Percentiles rank a stretch among this genome's conserved stretches.
These are phyloP conservation scores for Saccopteryx leptura DNA, from an alignment of 2,113 vertebrate species.

Conservation along the genomic window DNA sequence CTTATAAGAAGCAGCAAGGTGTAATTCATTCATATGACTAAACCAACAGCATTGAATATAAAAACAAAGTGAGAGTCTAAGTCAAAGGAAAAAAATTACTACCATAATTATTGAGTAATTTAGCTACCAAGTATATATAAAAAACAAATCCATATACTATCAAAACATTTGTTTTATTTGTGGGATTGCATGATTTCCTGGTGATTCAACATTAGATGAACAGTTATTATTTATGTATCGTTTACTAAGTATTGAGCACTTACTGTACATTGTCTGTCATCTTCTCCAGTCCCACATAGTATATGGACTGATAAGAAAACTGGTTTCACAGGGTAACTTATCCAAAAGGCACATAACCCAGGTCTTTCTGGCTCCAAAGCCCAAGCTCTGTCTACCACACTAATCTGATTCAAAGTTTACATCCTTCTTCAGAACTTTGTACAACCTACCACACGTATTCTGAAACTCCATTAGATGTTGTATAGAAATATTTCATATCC, in stretches of 20 bases:
- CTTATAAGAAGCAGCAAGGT: conserved; percentile 15
- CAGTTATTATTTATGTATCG: conserved; percentile 17
- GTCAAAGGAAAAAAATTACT: conserved; percentile 49
- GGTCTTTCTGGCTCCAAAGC: background rate
- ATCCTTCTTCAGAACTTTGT: conserved; percentile 20
- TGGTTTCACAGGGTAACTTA: background rate
- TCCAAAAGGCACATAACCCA: background rate
- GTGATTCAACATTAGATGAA: background rate
- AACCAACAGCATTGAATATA: conserved; percentile 17
- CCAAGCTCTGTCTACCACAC: background rate
- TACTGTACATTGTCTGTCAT: background rate
- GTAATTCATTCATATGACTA: conserved; percentile 54
- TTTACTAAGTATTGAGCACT: background rate
- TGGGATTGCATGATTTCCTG: conserved; percentile 9
- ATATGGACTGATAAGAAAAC: background rate
- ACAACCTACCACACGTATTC: background rate
- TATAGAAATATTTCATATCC: background rate
- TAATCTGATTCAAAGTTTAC: background rate
- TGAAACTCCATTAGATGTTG: background rate
- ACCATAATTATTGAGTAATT: conserved; percentile 56
- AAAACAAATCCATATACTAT: conserved; percentile 29
- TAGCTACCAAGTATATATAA: background rate
- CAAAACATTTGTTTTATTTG: conserved; percentile 43
- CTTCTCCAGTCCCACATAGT: background rate
- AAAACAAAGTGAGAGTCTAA: conserved; percentile 22